These are phyloP conservation scores for Dynastes tityus DNA, from an alignment of 2,888 invertebrate species.

Conservation along the genomic window DNA sequence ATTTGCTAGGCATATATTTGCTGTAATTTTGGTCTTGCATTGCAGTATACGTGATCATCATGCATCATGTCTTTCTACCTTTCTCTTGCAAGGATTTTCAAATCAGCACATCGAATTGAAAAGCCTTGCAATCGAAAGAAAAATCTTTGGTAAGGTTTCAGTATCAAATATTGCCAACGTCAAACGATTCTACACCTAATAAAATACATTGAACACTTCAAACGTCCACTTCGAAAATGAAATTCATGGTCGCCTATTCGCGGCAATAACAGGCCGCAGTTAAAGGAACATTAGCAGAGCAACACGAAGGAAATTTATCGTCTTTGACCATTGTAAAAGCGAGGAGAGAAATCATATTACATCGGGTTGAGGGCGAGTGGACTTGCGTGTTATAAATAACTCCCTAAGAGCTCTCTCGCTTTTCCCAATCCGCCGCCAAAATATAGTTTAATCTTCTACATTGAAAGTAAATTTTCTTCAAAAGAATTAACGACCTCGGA, in stretches of 20 bases:
- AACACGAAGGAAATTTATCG: constrained; percentile 32
- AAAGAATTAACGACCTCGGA: constrained; percentile 23
- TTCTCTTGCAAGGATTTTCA: too few relatives aligned
- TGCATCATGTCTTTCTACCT: too few relatives aligned
- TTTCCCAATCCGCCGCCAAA: constrained; percentile 5
- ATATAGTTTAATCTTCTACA: constrained; percentile 45
- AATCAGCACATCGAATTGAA: too few relatives aligned
- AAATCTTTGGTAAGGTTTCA: too few relatives aligned
- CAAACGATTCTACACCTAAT: constrained; percentile 23
- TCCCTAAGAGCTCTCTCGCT: constrained; percentile 10
- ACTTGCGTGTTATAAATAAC: constrained; percentile 18
- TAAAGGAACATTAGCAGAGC: constrained; percentile 32
- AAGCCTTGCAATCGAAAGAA: too few relatives aligned
- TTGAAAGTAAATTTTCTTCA: constrained; percentile 40
- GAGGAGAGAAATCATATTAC: constrained; percentile 32
- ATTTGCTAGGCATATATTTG: too few relatives aligned
- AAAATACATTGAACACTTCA: not conserved
- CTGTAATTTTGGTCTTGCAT: too few relatives aligned
- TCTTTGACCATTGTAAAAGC: constrained; percentile 24
- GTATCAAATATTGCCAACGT: too few relatives aligned
- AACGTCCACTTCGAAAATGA: not conserved
- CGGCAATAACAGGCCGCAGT: constrained; percentile 26
- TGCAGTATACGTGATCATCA: too few relatives aligned
- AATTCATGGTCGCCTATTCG: constrained; percentile 8
- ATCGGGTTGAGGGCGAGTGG: not conserved